Percentiles rank a stretch among this genome's conserved stretches.
Evolutionary conservation across 2,888 invertebrate species (phyloP).

Genomic region (Ptychoptera albimana): DNA sequence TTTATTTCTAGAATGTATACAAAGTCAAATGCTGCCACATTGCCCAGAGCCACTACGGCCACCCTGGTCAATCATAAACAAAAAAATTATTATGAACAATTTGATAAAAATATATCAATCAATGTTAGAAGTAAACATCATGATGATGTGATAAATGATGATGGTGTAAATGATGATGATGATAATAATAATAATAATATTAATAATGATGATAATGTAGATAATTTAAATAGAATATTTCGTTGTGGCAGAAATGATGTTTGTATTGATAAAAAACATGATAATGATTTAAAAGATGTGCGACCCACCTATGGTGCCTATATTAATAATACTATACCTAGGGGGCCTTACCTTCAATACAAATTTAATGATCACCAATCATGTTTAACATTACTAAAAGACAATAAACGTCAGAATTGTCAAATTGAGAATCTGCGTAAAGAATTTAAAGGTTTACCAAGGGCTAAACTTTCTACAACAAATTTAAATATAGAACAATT

Average conservation of each 20-base stretch:
- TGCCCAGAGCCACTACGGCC: constrained; percentile 2
- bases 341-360: constrained; percentile 17
- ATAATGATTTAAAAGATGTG: constrained; percentile 1
- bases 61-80: not conserved
- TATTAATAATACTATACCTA: constrained; percentile 13
- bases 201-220: too few species aligned
- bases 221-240: too few species aligned
- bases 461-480: constrained; percentile 2
- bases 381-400: constrained; percentile 2
- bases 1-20: constrained; percentile 2
- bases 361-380: constrained; percentile 13
- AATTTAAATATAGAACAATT: not conserved
- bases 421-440: constrained; percentile 4
- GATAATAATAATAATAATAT: too few species aligned
- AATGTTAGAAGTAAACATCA: too few species aligned
- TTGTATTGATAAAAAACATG: too few species aligned
- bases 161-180: too few species aligned
- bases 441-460: constrained; percentile 3
- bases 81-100: too few species aligned
- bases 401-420: constrained; percentile 6
- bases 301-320: constrained; percentile 16
- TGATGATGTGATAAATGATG: too few species aligned
- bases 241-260: too few species aligned
- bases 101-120: too few species aligned
- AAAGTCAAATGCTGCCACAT: not conserved